Percentiles rank a stretch among this genome's conserved stretches.
Conservation (phyloP, 2,888 invertebrate genomes). For the Ornithoptera alexandrae region DNA sequence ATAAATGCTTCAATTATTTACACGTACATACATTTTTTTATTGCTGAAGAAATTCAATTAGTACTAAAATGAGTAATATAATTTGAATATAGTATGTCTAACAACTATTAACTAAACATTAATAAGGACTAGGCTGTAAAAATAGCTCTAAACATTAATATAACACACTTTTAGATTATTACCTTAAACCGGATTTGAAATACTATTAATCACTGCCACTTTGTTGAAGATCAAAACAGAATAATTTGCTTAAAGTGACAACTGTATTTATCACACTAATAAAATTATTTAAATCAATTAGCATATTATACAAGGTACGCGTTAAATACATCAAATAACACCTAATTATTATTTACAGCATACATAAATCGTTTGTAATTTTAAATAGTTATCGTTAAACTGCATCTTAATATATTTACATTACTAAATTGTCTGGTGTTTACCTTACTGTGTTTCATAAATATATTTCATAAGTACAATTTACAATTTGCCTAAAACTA, state of each 20-base stretch:
- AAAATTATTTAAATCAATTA: slow-evolving; percentile 31
- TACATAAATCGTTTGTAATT: slow-evolving; percentile 56
- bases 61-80: slow-evolving; percentile 60
- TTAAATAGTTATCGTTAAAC: slow-evolving; percentile 63
- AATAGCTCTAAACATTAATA: slow-evolving; percentile 64
- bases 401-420: slow-evolving; percentile 74
- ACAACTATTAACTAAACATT: slow-evolving; percentile 65
- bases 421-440: slow-evolving; percentile 76
- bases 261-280: slow-evolving; percentile 12
- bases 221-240: slow-evolving; percentile 6
- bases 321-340: slow-evolving; percentile 39
- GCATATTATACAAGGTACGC: slow-evolving; percentile 24
- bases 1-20: slow-evolving; percentile 71
- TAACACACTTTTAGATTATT: slow-evolving; percentile 40
- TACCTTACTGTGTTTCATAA: slow-evolving; percentile 78
- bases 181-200: background rate
- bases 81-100: slow-evolving; percentile 66
- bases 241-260: slow-evolving; percentile 7
- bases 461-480: slow-evolving; percentile 73
- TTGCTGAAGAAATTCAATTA: slow-evolving; percentile 74
- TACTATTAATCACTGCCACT: slow-evolving; percentile 13
- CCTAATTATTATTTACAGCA: slow-evolving; percentile 68
- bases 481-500: slow-evolving; percentile 73
- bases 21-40: slow-evolving; percentile 74
- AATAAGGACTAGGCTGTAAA: slow-evolving; percentile 75